Evolutionary conservation across 2,797 vertebrate genomes (phyloP), one percentile per base, ranked within the genome.

Genomic region (Pseudochirops cupreus): DNA sequence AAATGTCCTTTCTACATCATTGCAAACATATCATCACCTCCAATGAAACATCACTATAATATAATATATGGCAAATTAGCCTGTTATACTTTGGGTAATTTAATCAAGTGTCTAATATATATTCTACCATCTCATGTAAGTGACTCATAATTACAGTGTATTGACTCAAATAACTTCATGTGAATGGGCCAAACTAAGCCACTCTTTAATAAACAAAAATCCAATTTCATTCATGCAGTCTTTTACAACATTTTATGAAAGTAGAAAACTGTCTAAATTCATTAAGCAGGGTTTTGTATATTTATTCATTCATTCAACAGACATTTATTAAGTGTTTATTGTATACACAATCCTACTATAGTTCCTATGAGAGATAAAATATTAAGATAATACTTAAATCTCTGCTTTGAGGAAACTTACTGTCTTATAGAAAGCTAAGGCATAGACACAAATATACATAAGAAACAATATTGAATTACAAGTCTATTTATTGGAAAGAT

Each of bases 11-110:
- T 93, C 87, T 82, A 56, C 94, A 91, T 87, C 52, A 90, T 97
- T 94, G 56, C 67, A 97, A 95, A 95, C 97, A 95, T 56, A 94
- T 87, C 92, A 95, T 95, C 96, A 93, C 96, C 97, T 95, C 96
- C 93, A 93, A 93, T 54, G 92, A 0, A 1, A 14, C 46, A 96
- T 95, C 62, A 57, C 90, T 31, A 13, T n/a, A 92, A 54, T 29
- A 58, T 91, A 93, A 96, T 96, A 92, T 67, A 91, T 92, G 92
- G 94, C 53, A 93, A 94, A 95, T 96, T 91, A 95, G 92, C 93
- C 95, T 93, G 93, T 95, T 92, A 92, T 93, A 96, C 94, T 95
- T 26, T 53, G 93, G 54, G 29, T 94, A 97, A 96, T 97, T 95
- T 92, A 94, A 96, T 96, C 97, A 97, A 59, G 24, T 52, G 52